A percentile compares a stretch with the other conserved stretches of the same genome.
These are phyloP conservation scores for Lepidothrix coronata DNA, from an alignment of 2,113 vertebrate species.

Conservation along the genomic window DNA sequence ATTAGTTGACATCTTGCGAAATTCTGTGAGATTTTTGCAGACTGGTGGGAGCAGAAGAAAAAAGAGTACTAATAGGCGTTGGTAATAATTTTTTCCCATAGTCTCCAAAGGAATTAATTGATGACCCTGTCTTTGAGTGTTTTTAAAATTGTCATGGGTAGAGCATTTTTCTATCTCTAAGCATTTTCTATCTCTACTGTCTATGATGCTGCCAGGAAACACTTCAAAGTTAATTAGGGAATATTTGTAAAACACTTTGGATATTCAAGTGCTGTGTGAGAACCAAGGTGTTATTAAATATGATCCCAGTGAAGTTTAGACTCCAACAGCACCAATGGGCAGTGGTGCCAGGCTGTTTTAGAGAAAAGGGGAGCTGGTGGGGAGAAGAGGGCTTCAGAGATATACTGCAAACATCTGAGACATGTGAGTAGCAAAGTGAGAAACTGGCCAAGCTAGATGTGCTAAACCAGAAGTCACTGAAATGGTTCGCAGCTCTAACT, in stretches of 20 bases:
- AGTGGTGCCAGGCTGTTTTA: not conserved
- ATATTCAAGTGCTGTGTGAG: constrained; percentile 1
- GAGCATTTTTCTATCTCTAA: not conserved
- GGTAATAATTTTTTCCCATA: not conserved
- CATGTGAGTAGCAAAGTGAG: not conserved
- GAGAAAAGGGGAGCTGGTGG: not conserved
- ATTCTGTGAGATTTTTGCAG: not conserved
- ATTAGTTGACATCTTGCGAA: constrained; percentile 7
- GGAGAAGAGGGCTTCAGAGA: not conserved
- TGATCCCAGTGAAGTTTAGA: not conserved
- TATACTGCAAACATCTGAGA: not conserved
- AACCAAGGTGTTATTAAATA: not conserved
- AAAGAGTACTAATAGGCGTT: not conserved
- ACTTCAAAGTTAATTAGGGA: constrained; percentile 22
- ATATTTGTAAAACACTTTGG: constrained; percentile 20
- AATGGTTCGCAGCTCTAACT: not conserved
- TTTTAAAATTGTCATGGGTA: not conserved
- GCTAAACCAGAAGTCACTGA: not conserved
- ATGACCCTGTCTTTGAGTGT: not conserved
- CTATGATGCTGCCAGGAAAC: constrained; percentile 16
- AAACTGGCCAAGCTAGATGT: not conserved
- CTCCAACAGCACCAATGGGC: not conserved
- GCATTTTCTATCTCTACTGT: not conserved
- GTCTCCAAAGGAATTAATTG: not conserved
- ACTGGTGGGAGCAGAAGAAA: not conserved